Evolutionary conservation across 2,113 vertebrate species (phyloP).

Genomic region (Cichladusa arquata): DNA sequence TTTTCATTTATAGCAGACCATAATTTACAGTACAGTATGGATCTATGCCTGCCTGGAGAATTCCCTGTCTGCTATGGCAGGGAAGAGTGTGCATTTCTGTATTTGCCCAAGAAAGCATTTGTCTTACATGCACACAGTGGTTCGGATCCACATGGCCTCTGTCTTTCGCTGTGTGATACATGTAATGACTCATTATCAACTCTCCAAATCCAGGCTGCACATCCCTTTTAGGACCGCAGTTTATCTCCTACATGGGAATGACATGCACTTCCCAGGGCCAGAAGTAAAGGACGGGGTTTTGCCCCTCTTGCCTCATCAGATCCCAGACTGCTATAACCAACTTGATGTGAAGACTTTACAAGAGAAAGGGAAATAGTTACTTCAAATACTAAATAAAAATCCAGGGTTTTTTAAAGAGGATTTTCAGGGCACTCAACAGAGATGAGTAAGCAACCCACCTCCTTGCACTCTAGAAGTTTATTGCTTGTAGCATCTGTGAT

Average conservation of each 20-base stretch:
- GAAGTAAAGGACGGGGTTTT: background rate
- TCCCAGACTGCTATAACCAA: background rate
- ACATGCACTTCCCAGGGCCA: background rate
- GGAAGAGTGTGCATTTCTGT: background rate
- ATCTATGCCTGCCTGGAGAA: background rate
- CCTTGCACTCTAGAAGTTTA: background rate
- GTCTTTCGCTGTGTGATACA: rapidly evolving
- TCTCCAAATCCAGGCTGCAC: background rate
- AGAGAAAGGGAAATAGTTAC: constrained; percentile 8
- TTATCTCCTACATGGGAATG: background rate
- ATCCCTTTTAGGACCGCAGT: background rate
- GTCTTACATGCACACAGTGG: background rate
- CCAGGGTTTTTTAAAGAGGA: background rate
- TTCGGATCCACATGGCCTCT: background rate
- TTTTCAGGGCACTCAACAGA: background rate
- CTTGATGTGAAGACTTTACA: background rate
- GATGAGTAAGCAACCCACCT: background rate
- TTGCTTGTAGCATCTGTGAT: background rate
- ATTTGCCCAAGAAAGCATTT: background rate
- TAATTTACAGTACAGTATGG: constrained; percentile 6
- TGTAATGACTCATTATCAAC: background rate
- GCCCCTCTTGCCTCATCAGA: background rate
- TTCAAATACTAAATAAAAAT: constrained; percentile 18
- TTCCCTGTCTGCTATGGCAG: background rate
- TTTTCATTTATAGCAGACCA: constrained; percentile 40